Base-by-base conservation (phyloP, 1,140 invertebrate genomes). In the Drosophila murphyi region DNA sequence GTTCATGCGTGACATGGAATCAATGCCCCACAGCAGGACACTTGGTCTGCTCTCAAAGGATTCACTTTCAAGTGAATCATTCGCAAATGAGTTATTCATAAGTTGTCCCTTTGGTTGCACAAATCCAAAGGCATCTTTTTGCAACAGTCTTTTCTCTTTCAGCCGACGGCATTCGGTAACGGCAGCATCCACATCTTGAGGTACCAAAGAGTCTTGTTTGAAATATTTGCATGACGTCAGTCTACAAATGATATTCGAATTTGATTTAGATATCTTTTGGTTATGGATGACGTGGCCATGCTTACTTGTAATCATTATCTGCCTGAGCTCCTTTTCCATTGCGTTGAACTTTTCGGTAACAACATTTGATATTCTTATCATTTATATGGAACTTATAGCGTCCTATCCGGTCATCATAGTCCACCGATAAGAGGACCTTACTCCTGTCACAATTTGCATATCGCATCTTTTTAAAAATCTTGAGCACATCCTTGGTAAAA, bases 401-500 rank as follows among this genome's bases (percentile, higher is more conserved):
- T 51, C 35, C 70, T 4, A 37, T 41, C 4, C 5, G 39, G 8
- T 37, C 43, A 32, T 93, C 88, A n/a, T 88, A 90, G 2, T 52
- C 54, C 6, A 93, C 90, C 5, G 83, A 78, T 51, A 94, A 93
- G 3, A 96, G 76, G 2, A 93, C 83, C 0, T 93, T 91, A 6
- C 82, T 82, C 10, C 82, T 91, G 4, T 93, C 92, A 77, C 96
- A 97, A 0, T 91, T 65, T 28, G 95, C 92, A 41, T 94, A 94
- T 39, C 93, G 91, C 39, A 93, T 92, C 41, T 94, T 93, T 12
- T 93, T 93, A n/a, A 95, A 94, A 55, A 95, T 94, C n/a, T 93
- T 91, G 10, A 91, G 92, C 2, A 95, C 95, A 43, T 95, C 94
- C 4, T 93, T 87, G 76, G 96, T 94, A 70, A 95, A 94, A 0